Evolutionary conservation across 2,797 vertebrate genomes (phyloP), one percentile per base, ranked within the genome.

Genomic region (Pteropus rufus): DNA sequence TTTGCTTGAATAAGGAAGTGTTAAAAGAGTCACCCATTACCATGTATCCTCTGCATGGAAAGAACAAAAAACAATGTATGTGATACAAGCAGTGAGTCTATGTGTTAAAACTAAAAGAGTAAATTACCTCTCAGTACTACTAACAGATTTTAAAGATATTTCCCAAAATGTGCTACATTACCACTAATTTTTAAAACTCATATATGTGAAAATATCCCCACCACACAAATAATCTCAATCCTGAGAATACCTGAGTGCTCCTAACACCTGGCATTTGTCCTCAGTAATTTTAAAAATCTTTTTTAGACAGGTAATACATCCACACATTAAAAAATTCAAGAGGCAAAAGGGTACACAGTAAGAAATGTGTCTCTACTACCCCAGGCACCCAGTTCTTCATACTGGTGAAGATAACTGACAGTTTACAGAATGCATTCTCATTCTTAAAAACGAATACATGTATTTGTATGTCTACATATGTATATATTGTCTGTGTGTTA

Each of bases 11-110:
- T 95, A 99, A 98, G 62, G 99, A 99, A 1, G 99, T 99, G 98
- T 99, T 99, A 98, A 99, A 99, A 96, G 99, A 99, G 96, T 99
- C 99, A 1, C 99, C 99, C 99, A 99, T 99, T 95, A 99, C 99
- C 99, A 99, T 99, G 98, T 99, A 99, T 29, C 99, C 99, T 81
- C 99, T 99, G 97, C 76, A 97, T 4, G 94, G 64, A 87, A 98
- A 97, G 15, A 94, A 92, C 3, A 97, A 92, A 93, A 86, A 60
- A 95, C 70, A 73, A 85, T 64, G 46, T 60, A 95, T 67, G 46
- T 82, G 3, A 24, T 0, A 10, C 2, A n/a, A 41, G 76, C 77
- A 91, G 8, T 69, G 15, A 18, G 36, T 73, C 64, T 46, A 41
- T 21, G 46, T 89, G 34, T 46, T 93, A 75, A 97, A 87, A 89